Conservation (phyloP, 2,888 invertebrate genomes). For the Merodon equestris region DNA sequence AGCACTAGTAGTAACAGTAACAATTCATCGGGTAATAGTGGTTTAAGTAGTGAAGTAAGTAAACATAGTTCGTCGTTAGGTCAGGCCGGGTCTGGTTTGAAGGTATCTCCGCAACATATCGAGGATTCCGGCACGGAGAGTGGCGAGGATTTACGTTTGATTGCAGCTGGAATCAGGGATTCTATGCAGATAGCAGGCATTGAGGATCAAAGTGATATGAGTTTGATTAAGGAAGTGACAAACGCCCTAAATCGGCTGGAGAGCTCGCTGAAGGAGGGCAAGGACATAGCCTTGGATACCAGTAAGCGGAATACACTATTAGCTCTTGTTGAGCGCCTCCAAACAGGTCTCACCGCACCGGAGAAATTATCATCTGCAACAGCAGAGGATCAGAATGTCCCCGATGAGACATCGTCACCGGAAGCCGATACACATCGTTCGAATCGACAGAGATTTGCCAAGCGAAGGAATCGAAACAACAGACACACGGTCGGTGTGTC, state of each 20-base stretch:
- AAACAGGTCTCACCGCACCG: conserved; percentile 80
- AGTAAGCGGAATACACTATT: conserved; percentile 82
- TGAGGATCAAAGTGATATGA: conserved; percentile 79
- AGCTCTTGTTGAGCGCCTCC: conserved; percentile 84
- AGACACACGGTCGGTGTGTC: conserved; percentile 92
- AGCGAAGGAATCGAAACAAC: conserved; percentile 82
- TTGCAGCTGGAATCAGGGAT: conserved; percentile 80
- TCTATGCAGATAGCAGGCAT: conserved; percentile 80
- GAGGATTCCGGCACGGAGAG: conserved; percentile 85
- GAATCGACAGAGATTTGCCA: conserved; percentile 79
- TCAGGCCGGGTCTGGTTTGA: conserved; percentile 71
- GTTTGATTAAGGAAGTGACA: conserved; percentile 87
- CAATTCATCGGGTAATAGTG: conserved; percentile 65
- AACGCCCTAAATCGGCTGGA: conserved; percentile 87
- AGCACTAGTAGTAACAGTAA: conserved; percentile 70
- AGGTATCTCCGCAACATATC: conserved; percentile 77
- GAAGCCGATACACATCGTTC: conserved; percentile 76
- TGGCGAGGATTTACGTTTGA: conserved; percentile 83
- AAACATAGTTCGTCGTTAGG: conserved; percentile 66
- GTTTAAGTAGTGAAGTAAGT: conserved; percentile 66
- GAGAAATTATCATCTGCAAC: conserved; percentile 73
- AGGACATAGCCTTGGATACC: conserved; percentile 79
- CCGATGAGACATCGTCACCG: conserved; percentile 73
- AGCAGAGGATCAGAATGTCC: conserved; percentile 66
- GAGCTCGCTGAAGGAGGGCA: conserved; percentile 83